A percentile compares a stretch with the other conserved stretches of the same genome.
phyloP scores from a whole-genome alignment of 2,113 vertebrate species.

The Sapayoa aenigma region DNA sequence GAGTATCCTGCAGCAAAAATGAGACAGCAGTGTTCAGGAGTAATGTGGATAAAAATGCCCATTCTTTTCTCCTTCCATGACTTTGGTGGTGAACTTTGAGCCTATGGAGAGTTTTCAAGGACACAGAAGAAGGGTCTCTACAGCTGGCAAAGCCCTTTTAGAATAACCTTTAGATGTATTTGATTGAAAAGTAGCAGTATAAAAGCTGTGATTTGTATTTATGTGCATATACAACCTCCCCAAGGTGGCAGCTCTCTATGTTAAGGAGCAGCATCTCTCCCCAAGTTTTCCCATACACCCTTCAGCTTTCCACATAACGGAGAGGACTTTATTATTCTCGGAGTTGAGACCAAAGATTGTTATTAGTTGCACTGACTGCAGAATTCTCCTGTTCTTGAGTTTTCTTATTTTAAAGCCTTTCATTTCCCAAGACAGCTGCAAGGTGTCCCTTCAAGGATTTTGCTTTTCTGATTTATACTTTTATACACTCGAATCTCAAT shows the following conservation, averaged over 20 bases:
- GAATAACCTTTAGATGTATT: not conserved
- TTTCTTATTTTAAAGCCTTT: slow-evolving; percentile 72
- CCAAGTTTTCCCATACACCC: not conserved
- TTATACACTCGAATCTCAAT: slow-evolving; percentile 68
- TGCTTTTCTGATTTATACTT: slow-evolving; percentile 77
- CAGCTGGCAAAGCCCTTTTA: not conserved
- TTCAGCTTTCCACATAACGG: not conserved
- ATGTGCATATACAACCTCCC: not conserved
- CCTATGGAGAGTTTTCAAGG: slow-evolving; percentile 38
- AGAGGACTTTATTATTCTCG: not conserved
- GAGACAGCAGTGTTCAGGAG: slow-evolving; percentile 66
- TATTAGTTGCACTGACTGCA: slow-evolving; percentile 11
- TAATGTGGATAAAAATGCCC: not conserved
- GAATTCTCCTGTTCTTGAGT: not conserved
- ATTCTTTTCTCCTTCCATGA: slow-evolving; percentile 23
- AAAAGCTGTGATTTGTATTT: not conserved
- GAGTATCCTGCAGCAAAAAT: slow-evolving; percentile 73
- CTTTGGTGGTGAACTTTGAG: slow-evolving; percentile 43
- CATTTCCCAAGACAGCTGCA: slow-evolving; percentile 70
- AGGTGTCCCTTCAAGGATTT: slow-evolving; percentile 77
- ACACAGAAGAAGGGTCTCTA: not conserved
- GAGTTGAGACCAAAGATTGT: not conserved
- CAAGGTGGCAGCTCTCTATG: not conserved
- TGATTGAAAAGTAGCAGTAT: not conserved
- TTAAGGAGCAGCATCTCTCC: not conserved